Conservation (phyloP, 1,140 invertebrate genomes). For the Caerostris darwini region DNA sequence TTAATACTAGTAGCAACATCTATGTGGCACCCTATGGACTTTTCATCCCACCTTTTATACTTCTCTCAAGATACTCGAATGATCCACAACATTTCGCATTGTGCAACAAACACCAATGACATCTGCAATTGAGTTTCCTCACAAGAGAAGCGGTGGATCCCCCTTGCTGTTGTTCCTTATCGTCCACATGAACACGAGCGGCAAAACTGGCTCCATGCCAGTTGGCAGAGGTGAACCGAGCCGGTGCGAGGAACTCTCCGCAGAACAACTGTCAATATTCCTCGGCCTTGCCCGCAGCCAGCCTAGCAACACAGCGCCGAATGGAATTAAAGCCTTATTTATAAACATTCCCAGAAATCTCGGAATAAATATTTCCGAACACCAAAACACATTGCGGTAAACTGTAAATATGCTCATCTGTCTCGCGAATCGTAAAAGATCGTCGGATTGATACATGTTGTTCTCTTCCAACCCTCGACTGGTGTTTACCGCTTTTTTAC, state of each 20-base stretch:
- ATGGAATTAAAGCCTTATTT: neutral
- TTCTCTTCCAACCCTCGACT: neutral
- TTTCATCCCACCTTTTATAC: too few relatives aligned
- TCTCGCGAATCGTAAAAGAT: neutral
- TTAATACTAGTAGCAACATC: too few relatives aligned
- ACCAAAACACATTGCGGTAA: neutral
- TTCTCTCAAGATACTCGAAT: too few relatives aligned
- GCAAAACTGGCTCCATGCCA: neutral
- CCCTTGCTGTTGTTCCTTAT: neutral
- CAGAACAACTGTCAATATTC: slow-evolving; percentile 5
- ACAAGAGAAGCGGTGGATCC: neutral
- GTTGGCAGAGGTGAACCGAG: neutral
- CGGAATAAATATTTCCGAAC: neutral
- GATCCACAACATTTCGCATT: too few relatives aligned
- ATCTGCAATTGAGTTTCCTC: neutral
- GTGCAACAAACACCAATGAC: neutral
- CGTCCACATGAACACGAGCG: neutral
- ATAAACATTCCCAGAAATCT: neutral
- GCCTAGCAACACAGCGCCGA: neutral
- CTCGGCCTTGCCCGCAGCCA: neutral
- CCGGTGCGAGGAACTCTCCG: neutral
- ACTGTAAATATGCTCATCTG: neutral
- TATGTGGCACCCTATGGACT: too few relatives aligned
- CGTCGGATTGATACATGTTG: neutral
- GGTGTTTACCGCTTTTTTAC: neutral